Evolutionary conservation across 1,140 invertebrate species (phyloP), one percentile per base, ranked within the genome.

Genomic region (Pseudomyrmex sp.): DNA sequence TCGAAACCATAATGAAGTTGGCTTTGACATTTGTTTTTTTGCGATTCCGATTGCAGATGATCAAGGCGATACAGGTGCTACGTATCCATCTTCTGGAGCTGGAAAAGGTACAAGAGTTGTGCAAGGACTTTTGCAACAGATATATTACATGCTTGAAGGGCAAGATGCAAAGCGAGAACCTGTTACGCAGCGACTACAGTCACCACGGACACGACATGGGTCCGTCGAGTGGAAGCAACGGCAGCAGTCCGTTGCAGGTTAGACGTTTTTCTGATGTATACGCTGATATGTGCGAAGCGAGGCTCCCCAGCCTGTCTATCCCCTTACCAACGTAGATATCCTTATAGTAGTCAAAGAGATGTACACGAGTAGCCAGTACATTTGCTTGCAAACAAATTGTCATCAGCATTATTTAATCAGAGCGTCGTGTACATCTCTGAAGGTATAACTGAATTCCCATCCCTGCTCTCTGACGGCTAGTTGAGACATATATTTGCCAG

Each of bases 61-160:
- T 99, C 90, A 99, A 99, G 95, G 98, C 98, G 73, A 99, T 99
- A 92, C 98, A 99, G 96, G 99, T 99, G 50, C 95, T 99, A 76
- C 95, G 98, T 88, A 99, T 99, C 93, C 99, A 99, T 95, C 95
- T 99, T 44, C 94, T 99, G 85, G 99, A 99, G 94, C 94, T 99
- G 91, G 97, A 98, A 94, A 98, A 99, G 95, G 98, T 99, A 46
- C 98, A 99, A 94, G 98, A 99, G 95, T 93, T 99, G 84, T 99
- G 98, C 95, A 98, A 99, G 92, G 98, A 99, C 95, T 99, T 99
- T 95, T 99, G 98, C 95, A 98, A 98, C 91, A 96, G 98, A 62
- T 99, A 99, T 95, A 99, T 99, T 85, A 98, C 98, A 76, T 99
- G 98, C 93, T 95, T 99, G 82, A 99, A 99, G 94, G 97, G 98